Conservation (phyloP, 2,797 vertebrate genomes). For the Salmo trutta region DNA sequence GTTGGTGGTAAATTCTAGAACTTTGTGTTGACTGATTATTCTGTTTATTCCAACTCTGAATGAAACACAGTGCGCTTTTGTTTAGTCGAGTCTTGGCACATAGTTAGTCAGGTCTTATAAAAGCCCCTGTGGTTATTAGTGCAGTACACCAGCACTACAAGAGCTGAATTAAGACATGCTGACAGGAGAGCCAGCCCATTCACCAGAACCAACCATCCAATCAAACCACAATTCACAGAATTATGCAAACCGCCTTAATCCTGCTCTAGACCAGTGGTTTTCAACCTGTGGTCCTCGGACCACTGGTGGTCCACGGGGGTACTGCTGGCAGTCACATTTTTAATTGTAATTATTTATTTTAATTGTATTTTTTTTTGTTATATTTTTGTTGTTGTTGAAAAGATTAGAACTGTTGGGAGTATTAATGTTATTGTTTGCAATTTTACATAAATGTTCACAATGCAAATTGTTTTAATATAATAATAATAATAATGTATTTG, state of each 20-base stretch:
- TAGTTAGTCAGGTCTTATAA: conserved; percentile 46
- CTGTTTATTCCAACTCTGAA: conserved; percentile 37
- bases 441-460: too few species aligned
- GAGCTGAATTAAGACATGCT: conserved; percentile 58
- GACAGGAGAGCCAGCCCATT: conserved; percentile 43
- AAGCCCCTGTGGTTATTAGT: conserved; percentile 37
- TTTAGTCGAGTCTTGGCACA: conserved; percentile 54
- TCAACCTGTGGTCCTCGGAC: too few species aligned
- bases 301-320: too few species aligned
- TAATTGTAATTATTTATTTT: too few species aligned
- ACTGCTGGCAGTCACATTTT: too few species aligned
- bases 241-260: conserved; percentile 16
- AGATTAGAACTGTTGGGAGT: too few species aligned
- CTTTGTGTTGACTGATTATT: conserved; percentile 45
- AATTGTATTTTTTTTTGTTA: too few species aligned
- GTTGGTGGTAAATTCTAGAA: conserved; percentile 12
- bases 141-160: neutral
- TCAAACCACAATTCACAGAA: neutral
- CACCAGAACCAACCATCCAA: conserved; percentile 9
- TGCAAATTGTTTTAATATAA: too few species aligned
- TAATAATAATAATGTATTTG: too few species aligned
- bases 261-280: neutral
- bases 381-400: too few species aligned
- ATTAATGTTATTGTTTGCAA: too few species aligned
- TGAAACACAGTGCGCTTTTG: conserved; percentile 65